Base-by-base conservation (phyloP, 2,888 invertebrate species). In the Julus scandinavius region DNA sequence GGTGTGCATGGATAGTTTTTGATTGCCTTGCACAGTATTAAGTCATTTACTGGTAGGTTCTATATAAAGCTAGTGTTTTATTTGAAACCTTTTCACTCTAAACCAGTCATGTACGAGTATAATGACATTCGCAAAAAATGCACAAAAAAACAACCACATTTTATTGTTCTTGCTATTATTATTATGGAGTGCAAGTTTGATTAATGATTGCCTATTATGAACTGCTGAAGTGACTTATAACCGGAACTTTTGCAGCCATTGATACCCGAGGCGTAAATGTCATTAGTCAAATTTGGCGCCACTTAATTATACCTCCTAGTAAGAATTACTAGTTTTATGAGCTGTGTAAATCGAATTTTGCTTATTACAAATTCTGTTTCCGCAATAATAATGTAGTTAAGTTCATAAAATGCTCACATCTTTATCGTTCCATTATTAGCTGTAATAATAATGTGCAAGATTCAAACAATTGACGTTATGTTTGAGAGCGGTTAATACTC, bases 241-340 rank as follows among this genome's bases (percentile, higher is more conserved):
- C 80, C 80, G 80, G 80, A 38, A 29, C 9, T 80, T 80, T 38
- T 38, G 2, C 80, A 80, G 9, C 13, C 80, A 80, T 38, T 80
- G 80, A 80, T 38, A 38, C 80, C 80, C 80, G 80, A 80, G 80
- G 80, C 80, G 20, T 80, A 29, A 80, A 29, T 29, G 29, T 80
- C 80, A 80, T 80, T 80, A 80, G 38, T 80, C 80, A 80, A 20
- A 80, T 80, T 80, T 13, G 80, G 38, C 29, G 80, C 80, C 80
- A 80, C 80, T 80, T 80, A 20, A 80, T 80, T 38, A 80, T 80
- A 80, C 1, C 38, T 38, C 1, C 9, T 38, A 13, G 5, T 38
- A 38, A 13, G 6, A 38, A 11, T 80, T 13, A 7, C 29, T 38
- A 80, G 80, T 80, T 80, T 80, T 80, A 80, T 80, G 80, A 80